phyloP scores from a whole-genome alignment of 2,797 vertebrate genomes.

The Sylvilagus floridanus region DNA sequence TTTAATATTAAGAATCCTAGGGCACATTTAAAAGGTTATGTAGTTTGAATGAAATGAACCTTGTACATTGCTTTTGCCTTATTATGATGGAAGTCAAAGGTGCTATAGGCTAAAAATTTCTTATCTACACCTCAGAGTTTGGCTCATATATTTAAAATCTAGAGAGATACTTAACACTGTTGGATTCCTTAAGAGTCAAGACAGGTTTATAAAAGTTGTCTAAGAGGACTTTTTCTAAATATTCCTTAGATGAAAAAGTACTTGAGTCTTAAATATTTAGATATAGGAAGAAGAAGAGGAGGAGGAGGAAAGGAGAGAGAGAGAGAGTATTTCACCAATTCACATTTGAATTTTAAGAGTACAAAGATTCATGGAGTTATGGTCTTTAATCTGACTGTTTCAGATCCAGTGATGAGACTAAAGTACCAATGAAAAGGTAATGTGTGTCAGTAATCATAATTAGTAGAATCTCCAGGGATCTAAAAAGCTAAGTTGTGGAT shows the following conservation, averaged over 20 bases:
- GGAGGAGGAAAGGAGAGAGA: too few relatives aligned
- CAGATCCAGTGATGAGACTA: background rate
- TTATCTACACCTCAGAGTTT: slow-evolving; percentile 19
- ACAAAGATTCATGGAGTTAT: background rate
- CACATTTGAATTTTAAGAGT: background rate
- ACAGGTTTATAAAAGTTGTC: background rate
- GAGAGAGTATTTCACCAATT: background rate
- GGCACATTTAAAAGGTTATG: slow-evolving; percentile 76
- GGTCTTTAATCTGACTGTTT: background rate
- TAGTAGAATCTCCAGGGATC: background rate
- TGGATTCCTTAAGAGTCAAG: slow-evolving; percentile 7
- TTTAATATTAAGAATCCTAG: slow-evolving; percentile 70
- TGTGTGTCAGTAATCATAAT: background rate
- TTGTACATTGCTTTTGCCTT: slow-evolving; percentile 32
- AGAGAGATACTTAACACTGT: background rate
- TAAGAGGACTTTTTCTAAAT: background rate
- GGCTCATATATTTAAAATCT: slow-evolving; percentile 29
- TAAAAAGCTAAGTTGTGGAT: background rate
- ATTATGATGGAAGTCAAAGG: background rate
- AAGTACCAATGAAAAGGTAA: background rate
- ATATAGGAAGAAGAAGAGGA: background rate
- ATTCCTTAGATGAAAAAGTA: background rate
- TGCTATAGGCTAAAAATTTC: slow-evolving; percentile 9
- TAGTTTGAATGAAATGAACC: slow-evolving; percentile 6
- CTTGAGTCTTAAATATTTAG: background rate